Percentiles rank a stretch among this genome's conserved stretches.
Conservation (phyloP, 2,113 vertebrate genomes). For the Megaleporinus macrocephalus region DNA sequence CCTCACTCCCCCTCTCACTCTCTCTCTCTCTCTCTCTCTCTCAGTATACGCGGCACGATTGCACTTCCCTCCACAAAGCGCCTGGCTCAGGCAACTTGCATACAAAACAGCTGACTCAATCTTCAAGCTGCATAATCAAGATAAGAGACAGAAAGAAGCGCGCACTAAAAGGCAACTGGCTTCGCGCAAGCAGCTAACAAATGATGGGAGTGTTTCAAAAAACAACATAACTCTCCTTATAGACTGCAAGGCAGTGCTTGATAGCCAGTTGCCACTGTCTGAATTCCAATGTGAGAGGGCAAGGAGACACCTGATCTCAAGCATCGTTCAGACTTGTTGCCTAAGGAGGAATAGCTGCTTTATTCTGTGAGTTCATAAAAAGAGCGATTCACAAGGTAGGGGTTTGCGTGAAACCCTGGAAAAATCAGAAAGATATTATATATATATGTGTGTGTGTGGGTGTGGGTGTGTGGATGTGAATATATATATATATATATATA, state of each 20-base stretch:
- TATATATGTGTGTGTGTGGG: too few relatives aligned
- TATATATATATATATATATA: too few relatives aligned
- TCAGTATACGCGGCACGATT: constrained; percentile 80
- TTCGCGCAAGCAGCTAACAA: constrained; percentile 66
- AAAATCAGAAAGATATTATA: neutral
- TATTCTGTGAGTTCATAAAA: neutral
- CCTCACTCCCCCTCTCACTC: constrained; percentile 70
- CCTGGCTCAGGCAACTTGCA: constrained; percentile 81
- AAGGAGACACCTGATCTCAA: neutral
- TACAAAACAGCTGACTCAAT: constrained; percentile 90
- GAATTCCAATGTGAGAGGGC: constrained; percentile 21
- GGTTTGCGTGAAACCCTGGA: neutral
- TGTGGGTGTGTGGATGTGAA: too few relatives aligned
- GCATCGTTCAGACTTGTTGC: neutral
- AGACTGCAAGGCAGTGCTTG: constrained; percentile 20
- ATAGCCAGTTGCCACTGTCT: constrained; percentile 26
- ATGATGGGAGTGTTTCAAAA: constrained; percentile 61
- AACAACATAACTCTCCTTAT: constrained; percentile 40
- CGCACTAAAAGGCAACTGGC: constrained; percentile 62
- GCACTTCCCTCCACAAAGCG: constrained; percentile 76
- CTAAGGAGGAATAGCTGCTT: neutral
- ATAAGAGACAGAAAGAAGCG: constrained; percentile 76
- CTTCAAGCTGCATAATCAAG: constrained; percentile 86
- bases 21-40: constrained; percentile 74
- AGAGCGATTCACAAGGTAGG: neutral